Conservation (phyloP, 2,113 vertebrate genomes). For the Rhinolophus sinicus region DNA sequence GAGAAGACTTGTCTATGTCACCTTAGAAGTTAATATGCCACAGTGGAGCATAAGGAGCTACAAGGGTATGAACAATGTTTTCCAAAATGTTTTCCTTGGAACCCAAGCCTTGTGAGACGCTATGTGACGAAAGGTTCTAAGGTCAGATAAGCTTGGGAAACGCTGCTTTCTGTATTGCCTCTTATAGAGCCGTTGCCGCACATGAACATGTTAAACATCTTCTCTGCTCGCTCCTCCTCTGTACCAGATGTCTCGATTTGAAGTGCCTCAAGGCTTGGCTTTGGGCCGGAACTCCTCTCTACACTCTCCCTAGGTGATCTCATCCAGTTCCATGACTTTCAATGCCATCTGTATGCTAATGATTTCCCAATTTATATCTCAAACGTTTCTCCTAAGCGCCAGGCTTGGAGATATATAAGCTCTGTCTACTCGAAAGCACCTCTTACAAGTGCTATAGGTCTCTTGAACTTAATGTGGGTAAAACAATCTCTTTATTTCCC, state of each 20-base stretch:
- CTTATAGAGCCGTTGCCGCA: not conserved
- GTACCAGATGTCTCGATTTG: slow-evolving; percentile 27
- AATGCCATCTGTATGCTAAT: not conserved
- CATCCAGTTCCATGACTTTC: not conserved
- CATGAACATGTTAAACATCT: not conserved
- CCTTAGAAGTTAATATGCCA: not conserved
- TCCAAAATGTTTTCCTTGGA: not conserved
- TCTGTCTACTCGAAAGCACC: not conserved
- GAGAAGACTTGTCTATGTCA: not conserved
- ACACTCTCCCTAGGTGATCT: not conserved
- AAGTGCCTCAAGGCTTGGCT: slow-evolving; percentile 5
- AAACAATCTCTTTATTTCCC: not conserved
- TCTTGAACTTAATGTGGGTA: not conserved
- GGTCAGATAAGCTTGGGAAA: not conserved
- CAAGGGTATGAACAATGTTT: not conserved
- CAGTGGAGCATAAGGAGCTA: not conserved
- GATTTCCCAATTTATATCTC: not conserved
- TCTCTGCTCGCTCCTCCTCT: not conserved
- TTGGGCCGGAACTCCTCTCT: not conserved
- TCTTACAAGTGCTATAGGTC: not conserved
- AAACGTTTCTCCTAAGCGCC: not conserved
- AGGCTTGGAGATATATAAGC: not conserved
- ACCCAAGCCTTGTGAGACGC: not conserved
- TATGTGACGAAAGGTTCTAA: not conserved
- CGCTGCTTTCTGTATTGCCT: not conserved